Conservation (phyloP, 2,888 invertebrate species). For the Cephus spinipes region DNA sequence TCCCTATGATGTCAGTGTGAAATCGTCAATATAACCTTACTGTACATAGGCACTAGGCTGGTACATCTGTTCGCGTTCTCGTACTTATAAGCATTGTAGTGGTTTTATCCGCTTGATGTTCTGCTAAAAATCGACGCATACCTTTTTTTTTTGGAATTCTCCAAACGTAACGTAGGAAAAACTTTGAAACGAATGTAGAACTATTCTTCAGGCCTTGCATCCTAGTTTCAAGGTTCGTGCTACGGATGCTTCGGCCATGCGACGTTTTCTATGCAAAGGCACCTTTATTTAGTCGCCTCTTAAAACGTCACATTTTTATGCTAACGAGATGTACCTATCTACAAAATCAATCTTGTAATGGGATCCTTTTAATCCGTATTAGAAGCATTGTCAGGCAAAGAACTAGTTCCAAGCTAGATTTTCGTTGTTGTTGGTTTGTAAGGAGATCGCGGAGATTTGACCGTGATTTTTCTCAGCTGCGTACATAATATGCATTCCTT, state of each 20-base stretch:
- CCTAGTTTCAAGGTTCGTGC: neutral
- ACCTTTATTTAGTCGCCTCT: neutral
- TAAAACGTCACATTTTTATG: slow-evolving; percentile 33
- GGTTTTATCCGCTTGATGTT: neutral
- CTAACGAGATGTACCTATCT: slow-evolving; percentile 31
- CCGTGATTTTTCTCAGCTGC: slow-evolving; percentile 43
- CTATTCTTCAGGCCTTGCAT: neutral
- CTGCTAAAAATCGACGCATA: neutral
- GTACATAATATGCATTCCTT: slow-evolving; percentile 31
- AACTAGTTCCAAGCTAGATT: slow-evolving; percentile 16
- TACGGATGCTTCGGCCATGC: neutral
- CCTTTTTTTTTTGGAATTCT: neutral
- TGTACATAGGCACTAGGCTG: neutral
- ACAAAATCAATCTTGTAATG: slow-evolving; percentile 40
- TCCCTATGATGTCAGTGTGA: neutral
- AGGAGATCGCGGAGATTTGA: neutral
- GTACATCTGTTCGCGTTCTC: neutral
- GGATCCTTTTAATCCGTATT: slow-evolving; percentile 39
- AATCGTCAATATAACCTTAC: neutral
- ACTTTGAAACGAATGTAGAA: neutral
- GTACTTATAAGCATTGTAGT: neutral
- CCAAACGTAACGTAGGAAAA: neutral
- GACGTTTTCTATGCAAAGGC: neutral
- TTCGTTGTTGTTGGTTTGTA: slow-evolving; percentile 2
- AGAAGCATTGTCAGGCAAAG: slow-evolving; percentile 27